Percentiles rank a stretch among this genome's conserved stretches.
phyloP scores from a whole-genome alignment of 35 echinoderm and acorn worm genomes.

The Apostichopus californicus region DNA sequence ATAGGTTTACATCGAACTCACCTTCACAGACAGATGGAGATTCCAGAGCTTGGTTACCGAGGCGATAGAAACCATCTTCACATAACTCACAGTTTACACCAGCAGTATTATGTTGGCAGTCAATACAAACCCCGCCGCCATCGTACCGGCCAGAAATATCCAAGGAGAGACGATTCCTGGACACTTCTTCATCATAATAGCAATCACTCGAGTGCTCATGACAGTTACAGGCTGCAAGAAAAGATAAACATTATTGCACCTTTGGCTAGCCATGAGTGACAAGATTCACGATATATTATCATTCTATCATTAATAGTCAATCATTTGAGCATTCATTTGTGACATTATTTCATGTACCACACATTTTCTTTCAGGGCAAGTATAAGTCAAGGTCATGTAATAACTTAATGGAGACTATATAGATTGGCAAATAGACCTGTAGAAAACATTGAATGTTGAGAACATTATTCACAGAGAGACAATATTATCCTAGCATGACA shows the following conservation, averaged over 20 bases:
- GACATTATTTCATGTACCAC: too few species aligned
- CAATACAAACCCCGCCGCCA: conserved; percentile 92
- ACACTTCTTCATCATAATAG: conserved; percentile 79
- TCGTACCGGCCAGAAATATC: conserved; percentile 80
- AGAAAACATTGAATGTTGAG: too few species aligned
- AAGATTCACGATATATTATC: too few species aligned
- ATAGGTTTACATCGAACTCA: conserved; percentile 52
- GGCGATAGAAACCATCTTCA: conserved; percentile 71
- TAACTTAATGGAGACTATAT: too few species aligned
- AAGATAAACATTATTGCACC: too few species aligned
- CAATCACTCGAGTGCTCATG: conserved; percentile 81
- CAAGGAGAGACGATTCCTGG: conserved; percentile 63
- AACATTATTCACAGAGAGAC: too few species aligned
- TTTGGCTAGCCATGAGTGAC: too few species aligned
- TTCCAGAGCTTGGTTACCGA: conserved; percentile 42
- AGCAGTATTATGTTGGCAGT: conserved; percentile 89
- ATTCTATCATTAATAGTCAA: background rate
- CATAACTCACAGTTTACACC: conserved; percentile 94
- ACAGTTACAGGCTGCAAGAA: conserved; percentile 81
- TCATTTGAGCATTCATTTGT: too few species aligned
- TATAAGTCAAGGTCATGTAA: too few species aligned
- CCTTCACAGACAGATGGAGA: conserved; percentile 83
- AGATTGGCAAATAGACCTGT: too few species aligned
- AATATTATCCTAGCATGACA: too few species aligned
- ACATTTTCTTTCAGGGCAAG: too few species aligned